These are phyloP conservation scores for Zootoca vivipara DNA, from an alignment of 2,113 vertebrate genomes.

Conservation along the genomic window DNA sequence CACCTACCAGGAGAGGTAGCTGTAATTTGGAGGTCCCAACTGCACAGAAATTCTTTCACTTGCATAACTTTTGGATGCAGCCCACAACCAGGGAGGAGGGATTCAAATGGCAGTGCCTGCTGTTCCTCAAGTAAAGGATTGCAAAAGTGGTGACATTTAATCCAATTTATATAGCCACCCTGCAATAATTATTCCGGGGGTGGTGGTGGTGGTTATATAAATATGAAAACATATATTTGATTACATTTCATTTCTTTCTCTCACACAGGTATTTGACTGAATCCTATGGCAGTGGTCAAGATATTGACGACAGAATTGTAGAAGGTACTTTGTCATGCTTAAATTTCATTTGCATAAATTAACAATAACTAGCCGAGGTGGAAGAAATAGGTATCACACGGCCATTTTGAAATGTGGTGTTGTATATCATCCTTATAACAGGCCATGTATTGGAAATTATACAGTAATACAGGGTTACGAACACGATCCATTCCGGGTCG, in stretches of 20 bases:
- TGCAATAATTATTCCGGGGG: no score
- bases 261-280: constrained; percentile 89
- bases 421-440: not conserved
- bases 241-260: not conserved
- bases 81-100: not conserved
- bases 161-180: no score
- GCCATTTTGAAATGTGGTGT: not conserved
- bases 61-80: not conserved
- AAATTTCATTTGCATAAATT: not conserved
- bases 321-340: constrained; percentile 82
- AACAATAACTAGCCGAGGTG: not conserved
- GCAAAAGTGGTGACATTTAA: not conserved
- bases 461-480: no score
- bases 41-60: not conserved
- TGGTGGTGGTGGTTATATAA: no score
- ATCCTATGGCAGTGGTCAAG: constrained; percentile 94
- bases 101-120: not conserved
- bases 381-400: not conserved
- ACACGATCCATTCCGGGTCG: no score
- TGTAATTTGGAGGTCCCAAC: not conserved
- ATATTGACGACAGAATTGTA: constrained; percentile 97
- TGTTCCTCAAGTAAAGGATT: not conserved
- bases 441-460: not conserved
- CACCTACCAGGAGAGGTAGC: not conserved
- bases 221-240: no score